These are phyloP conservation scores for Euwallacea fornicatus DNA, from an alignment of 1,140 invertebrate species.

Conservation along the genomic window DNA sequence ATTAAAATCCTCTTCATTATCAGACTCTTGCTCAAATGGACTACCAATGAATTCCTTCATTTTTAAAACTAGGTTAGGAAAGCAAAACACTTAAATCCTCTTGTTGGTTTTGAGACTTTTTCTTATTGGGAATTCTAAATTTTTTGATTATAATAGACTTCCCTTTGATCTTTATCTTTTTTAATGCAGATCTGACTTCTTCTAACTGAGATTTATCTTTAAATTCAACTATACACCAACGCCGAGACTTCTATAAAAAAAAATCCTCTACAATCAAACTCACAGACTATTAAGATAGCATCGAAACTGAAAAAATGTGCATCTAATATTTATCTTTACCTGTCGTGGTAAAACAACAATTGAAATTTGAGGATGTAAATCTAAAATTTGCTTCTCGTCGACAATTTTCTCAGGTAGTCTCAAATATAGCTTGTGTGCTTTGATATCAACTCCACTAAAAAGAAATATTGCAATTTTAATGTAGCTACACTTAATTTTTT, in stretches of 20 bases:
- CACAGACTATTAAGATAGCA: no score
- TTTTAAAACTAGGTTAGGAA: not conserved
- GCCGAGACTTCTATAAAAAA: slow-evolving; percentile 36
- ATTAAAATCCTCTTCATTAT: slow-evolving; percentile 3
- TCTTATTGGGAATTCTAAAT: slow-evolving; percentile 10
- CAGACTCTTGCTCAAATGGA: slow-evolving; percentile 17
- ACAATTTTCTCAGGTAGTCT: slow-evolving; percentile 35
- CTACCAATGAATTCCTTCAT: slow-evolving; percentile 32
- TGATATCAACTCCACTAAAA: not conserved
- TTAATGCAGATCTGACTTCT: slow-evolving; percentile 13
- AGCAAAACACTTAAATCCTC: slow-evolving; percentile 6
- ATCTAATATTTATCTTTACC: slow-evolving; percentile 12
- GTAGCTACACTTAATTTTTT: no score
- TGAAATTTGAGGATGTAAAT: slow-evolving; percentile 30
- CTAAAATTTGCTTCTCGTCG: slow-evolving; percentile 31
- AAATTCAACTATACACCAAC: slow-evolving; percentile 39
- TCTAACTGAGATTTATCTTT: slow-evolving; percentile 22
- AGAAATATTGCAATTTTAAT: no score
- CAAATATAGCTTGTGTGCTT: slow-evolving; percentile 24
- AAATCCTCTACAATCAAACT: no score
- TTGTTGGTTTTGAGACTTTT: not conserved
- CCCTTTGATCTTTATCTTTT: slow-evolving; percentile 18
- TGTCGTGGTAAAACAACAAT: slow-evolving; percentile 32
- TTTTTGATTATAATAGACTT: slow-evolving; percentile 23
- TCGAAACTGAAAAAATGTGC: no score